These are phyloP conservation scores for Esox niger DNA, from an alignment of 2,113 vertebrate species.

Conservation along the genomic window DNA sequence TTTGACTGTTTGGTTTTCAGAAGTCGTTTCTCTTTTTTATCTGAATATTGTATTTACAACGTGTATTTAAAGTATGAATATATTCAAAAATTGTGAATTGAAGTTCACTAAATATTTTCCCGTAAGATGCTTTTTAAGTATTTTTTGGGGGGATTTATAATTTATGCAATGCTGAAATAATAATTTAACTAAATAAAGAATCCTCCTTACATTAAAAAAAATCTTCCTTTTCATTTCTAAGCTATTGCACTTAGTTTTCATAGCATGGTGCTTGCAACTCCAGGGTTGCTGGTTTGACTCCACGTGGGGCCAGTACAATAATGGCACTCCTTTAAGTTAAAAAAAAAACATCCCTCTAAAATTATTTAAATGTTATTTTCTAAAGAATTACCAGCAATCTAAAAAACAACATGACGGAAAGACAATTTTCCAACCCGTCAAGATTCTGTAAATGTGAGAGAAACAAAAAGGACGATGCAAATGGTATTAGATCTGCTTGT, in stretches of 20 bases:
- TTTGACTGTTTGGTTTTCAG: background rate
- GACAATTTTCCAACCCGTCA: too few species aligned
- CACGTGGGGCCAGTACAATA: too few species aligned
- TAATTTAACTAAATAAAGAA: slow-evolving; percentile 14
- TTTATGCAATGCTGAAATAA: slow-evolving; percentile 57
- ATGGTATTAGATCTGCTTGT: too few species aligned
- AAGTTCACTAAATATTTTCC: slow-evolving; percentile 60
- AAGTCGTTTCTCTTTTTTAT: slow-evolving; percentile 22
- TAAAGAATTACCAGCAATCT: too few species aligned
- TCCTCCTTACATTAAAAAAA: slow-evolving; percentile 4
- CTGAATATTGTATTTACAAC: slow-evolving; percentile 43
- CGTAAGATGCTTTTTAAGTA: slow-evolving; percentile 62
- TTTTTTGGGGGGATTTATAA: slow-evolving; percentile 35
- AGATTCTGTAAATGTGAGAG: too few species aligned
- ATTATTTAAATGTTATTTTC: too few species aligned
- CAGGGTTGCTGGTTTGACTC: too few species aligned
- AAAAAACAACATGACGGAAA: too few species aligned
- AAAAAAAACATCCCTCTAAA: too few species aligned
- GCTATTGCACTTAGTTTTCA: background rate
- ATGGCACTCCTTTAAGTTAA: too few species aligned
- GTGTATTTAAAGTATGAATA: slow-evolving; percentile 50
- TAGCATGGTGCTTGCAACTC: too few species aligned
- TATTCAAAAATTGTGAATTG: slow-evolving; percentile 41
- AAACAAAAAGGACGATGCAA: too few species aligned
- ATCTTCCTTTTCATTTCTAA: background rate